These are phyloP conservation scores for Enteromius argenteus DNA, from an alignment of 2,797 vertebrate genomes.

Conservation along the genomic window DNA sequence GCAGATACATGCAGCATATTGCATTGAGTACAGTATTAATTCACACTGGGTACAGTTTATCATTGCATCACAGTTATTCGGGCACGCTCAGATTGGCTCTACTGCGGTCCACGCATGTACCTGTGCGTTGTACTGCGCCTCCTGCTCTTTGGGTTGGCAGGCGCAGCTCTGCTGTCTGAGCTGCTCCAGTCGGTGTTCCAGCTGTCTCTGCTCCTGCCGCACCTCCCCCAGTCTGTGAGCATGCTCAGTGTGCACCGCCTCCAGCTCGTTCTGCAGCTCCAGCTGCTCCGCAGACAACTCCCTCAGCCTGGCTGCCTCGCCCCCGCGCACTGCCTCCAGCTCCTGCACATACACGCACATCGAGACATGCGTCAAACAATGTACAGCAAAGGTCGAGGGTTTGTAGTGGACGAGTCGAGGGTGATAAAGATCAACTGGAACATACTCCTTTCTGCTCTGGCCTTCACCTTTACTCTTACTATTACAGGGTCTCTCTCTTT, in stretches of 20 bases:
- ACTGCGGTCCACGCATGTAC: constrained; percentile 70
- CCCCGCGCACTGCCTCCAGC: constrained; percentile 91
- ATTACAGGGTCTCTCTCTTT: constrained; percentile 37
- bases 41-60: constrained; percentile 19
- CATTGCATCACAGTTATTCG: not conserved
- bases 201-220: constrained; percentile 91
- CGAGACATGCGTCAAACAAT: constrained; percentile 49
- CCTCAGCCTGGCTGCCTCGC: constrained; percentile 86
- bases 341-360: constrained; percentile 77
- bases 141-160: constrained; percentile 91
- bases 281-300: constrained; percentile 92
- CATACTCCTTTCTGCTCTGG: constrained; percentile 11
- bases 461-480: constrained; percentile 28
- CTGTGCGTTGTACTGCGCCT: constrained; percentile 93
- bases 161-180: constrained; percentile 93
- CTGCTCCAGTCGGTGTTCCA: constrained; percentile 94
- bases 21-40: constrained; percentile 5
- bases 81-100: not conserved
- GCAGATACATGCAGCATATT: constrained; percentile 17
- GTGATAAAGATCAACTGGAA: constrained; percentile 29
- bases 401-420: not conserved
- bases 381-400: constrained; percentile 5
- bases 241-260: constrained; percentile 92
- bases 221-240: constrained; percentile 92
- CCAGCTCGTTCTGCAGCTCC: constrained; percentile 92